A percentile compares a stretch with the other conserved stretches of the same genome.
Evolutionary conservation across 2,113 vertebrate genomes (phyloP).

Genomic region (Scomber colias): DNA sequence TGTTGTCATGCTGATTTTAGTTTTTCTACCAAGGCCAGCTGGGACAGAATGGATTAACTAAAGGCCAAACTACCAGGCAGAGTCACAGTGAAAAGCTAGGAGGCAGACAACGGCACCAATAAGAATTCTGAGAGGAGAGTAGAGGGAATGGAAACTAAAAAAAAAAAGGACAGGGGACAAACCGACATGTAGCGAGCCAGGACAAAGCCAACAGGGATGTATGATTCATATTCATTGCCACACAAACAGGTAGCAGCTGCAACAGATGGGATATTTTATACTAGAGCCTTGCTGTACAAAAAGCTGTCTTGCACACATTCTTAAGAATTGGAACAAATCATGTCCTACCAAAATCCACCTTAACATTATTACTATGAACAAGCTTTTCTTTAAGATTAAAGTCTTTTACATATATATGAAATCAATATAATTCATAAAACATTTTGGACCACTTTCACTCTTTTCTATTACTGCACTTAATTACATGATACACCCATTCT

Average conservation of each 20-base stretch:
- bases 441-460: too few species aligned
- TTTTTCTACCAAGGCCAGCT: constrained; percentile 32
- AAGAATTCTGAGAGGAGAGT: neutral
- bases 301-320: neutral
- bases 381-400: too few species aligned
- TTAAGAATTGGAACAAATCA: too few species aligned
- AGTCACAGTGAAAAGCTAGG: neutral
- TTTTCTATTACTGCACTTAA: too few species aligned
- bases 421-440: too few species aligned
- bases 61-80: constrained; percentile 18
- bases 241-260: neutral
- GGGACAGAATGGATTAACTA: constrained; percentile 36
- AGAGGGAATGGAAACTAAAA: constrained; percentile 13
- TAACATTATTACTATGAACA: too few species aligned
- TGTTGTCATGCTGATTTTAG: constrained; percentile 29
- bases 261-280: constrained; percentile 29
- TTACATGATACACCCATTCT: too few species aligned
- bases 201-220: constrained; percentile 13
- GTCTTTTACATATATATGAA: too few species aligned
- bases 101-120: neutral
- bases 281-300: neutral
- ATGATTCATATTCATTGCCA: constrained; percentile 15
- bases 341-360: too few species aligned
- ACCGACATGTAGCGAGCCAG: neutral
- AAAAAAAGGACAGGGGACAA: neutral